Base-by-base conservation (phyloP, 2,888 invertebrate species). In the Drosophila formosana region DNA sequence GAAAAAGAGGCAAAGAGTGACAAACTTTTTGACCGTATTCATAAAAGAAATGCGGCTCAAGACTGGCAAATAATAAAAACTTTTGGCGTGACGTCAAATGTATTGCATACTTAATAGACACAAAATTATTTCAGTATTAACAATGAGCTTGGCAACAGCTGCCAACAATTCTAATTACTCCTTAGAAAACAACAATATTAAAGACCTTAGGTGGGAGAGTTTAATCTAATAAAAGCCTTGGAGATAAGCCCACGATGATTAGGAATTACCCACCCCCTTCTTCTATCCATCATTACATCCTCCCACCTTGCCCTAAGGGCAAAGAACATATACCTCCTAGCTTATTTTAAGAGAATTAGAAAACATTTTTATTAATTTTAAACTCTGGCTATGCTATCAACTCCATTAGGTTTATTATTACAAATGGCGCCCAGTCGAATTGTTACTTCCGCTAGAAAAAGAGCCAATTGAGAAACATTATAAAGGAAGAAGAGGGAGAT, bases 321-420 rank as follows among this genome's bases (percentile, higher is more conserved):
- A 9, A 5, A 49, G 23, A 13, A 62, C n/a, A n/a, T 37, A 5
- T 58, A 45, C 63, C 57, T 32, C 6, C 32, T 60, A 51, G 9
- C 60, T 49, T 25, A 26, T 43, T 64, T 71, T 61, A 28, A 41
- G 58, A 55, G 70, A 72, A 77, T 82, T 81, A 49, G 68, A 64
- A 79, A 74, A 78, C 66, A 79, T 57, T 78, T 82, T 80, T 66
- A 64, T 53, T 58, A 74, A 82, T 79, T 85, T 74, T 72, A 63
- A 68, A 74, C 68, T 55, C 55, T 30, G 66, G 66, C 53, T 69
- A 64, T 56, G 55, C 64, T 71, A 64, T 77, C 67, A 78, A 81
- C 81, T 83, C 61, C 70, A 75, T 81, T 79, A 69, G 65, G 68
- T 69, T 84, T 81, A 81, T 81, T 63, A 71, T 79, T 49, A 73